These are phyloP conservation scores for Pangasius djambal DNA, from an alignment of 2,797 vertebrate species.

Conservation along the genomic window DNA sequence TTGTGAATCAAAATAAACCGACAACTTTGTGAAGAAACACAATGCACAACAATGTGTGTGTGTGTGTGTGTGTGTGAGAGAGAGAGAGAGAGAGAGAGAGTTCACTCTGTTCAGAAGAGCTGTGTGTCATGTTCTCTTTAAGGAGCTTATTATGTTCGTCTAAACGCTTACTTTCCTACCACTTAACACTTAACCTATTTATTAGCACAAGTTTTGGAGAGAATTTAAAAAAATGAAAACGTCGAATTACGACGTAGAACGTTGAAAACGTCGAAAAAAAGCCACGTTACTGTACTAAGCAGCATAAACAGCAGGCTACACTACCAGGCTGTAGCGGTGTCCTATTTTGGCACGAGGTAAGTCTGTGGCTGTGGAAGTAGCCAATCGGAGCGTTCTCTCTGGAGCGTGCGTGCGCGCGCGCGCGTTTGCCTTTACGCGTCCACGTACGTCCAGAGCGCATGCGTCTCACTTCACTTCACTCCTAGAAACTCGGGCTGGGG, in stretches of 20 bases:
- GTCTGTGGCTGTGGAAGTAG: slow-evolving; percentile 4
- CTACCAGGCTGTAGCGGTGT: neutral
- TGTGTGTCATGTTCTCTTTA: neutral
- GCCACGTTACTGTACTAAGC: neutral
- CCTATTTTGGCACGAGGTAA: neutral
- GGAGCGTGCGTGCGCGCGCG: neutral
- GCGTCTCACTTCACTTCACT: slow-evolving; percentile 75
- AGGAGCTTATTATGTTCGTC: neutral
- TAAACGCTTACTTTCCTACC: neutral
- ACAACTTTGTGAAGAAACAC: too few species aligned
- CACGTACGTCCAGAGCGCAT: slow-evolving; percentile 77
- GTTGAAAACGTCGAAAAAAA: neutral
- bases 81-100: too few species aligned
- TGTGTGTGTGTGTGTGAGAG: neutral
- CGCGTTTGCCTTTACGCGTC: slow-evolving; percentile 33
- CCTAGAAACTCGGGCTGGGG: slow-evolving; percentile 80
- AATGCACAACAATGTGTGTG: neutral
- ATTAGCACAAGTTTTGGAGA: neutral
- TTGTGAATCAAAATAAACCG: neutral
- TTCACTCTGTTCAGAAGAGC: neutral
- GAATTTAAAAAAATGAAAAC: neutral
- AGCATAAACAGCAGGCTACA: neutral
- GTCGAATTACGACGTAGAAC: neutral
- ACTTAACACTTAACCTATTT: neutral
- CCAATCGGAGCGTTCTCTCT: slow-evolving; percentile 25